phyloP scores from a whole-genome alignment of 2,113 vertebrate genomes.

The Laticauda colubrina region DNA sequence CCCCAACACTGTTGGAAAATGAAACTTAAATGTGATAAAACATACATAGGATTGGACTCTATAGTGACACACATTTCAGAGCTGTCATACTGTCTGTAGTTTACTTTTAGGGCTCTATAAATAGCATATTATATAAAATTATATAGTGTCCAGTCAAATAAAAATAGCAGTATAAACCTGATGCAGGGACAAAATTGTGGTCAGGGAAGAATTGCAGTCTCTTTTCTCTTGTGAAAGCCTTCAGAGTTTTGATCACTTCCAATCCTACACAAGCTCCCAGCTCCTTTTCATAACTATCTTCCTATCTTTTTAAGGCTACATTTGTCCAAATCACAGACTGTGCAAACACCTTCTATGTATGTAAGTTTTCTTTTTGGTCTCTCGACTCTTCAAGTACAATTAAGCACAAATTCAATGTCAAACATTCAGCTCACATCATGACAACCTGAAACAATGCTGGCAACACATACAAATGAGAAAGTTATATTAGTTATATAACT shows the following conservation, averaged over 20 bases:
- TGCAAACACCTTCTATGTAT: neutral
- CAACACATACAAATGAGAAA: neutral
- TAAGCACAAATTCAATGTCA: conserved; percentile 7
- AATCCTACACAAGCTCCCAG: neutral
- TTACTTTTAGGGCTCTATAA: neutral
- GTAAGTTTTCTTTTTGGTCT: neutral
- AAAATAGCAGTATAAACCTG: neutral
- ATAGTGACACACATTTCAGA: neutral
- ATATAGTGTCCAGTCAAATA: neutral
- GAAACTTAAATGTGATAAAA: neutral
- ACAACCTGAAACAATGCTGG: neutral
- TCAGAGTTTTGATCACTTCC: neutral
- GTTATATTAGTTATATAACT: neutral
- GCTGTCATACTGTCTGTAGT: neutral
- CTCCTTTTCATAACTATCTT: neutral
- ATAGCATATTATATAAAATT: neutral
- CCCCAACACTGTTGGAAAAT: neutral
- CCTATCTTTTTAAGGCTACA: neutral
- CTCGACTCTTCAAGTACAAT: conserved; percentile 18
- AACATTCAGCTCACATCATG: neutral
- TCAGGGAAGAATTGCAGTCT: neutral
- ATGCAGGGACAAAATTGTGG: neutral
- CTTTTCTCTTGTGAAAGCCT: neutral
- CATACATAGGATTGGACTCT: neutral
- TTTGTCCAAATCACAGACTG: neutral